A percentile compares a stretch with the other conserved stretches of the same genome.
Conservation (phyloP, 2,888 invertebrate genomes). For the Stenodera caucasica region DNA sequence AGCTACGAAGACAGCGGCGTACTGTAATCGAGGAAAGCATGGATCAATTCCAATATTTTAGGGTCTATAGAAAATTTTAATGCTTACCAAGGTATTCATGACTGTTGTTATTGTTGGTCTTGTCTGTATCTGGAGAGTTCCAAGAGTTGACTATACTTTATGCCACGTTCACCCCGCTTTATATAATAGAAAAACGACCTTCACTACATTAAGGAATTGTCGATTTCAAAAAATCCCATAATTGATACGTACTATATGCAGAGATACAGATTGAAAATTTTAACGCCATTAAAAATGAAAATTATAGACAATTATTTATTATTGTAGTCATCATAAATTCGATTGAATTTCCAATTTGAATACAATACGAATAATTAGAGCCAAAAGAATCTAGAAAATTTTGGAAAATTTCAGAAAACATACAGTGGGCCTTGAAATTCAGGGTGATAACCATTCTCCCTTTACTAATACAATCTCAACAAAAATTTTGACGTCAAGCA, state of each 20-base stretch:
- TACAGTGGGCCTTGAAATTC: not conserved
- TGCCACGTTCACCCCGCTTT: slow-evolving; percentile 30
- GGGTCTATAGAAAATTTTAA: not conserved
- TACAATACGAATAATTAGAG: not conserved
- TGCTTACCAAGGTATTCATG: slow-evolving; percentile 35
- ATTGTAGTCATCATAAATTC: not conserved
- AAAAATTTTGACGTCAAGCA: not conserved
- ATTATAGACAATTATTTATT: not conserved
- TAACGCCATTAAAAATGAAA: slow-evolving; percentile 12
- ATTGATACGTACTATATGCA: slow-evolving; percentile 18
- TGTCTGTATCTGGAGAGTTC: slow-evolving; percentile 18
- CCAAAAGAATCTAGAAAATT: not conserved
- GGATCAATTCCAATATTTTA: not conserved
- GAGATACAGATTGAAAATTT: slow-evolving; percentile 6
- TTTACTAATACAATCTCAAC: not conserved
- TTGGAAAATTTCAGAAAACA: not conserved
- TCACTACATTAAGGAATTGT: slow-evolving; percentile 27
- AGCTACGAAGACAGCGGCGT: slow-evolving; percentile 30
- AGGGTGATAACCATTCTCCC: slow-evolving; percentile 5
- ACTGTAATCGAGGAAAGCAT: slow-evolving; percentile 22
- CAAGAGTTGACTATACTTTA: slow-evolving; percentile 22
- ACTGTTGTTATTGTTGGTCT: slow-evolving; percentile 18
- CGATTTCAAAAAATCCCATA: slow-evolving; percentile 19
- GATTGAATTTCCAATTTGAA: slow-evolving; percentile 3
- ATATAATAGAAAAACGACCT: slow-evolving; percentile 35